Evolutionary conservation across 2,113 vertebrate species (phyloP).

Genomic region (Garra rufa): DNA sequence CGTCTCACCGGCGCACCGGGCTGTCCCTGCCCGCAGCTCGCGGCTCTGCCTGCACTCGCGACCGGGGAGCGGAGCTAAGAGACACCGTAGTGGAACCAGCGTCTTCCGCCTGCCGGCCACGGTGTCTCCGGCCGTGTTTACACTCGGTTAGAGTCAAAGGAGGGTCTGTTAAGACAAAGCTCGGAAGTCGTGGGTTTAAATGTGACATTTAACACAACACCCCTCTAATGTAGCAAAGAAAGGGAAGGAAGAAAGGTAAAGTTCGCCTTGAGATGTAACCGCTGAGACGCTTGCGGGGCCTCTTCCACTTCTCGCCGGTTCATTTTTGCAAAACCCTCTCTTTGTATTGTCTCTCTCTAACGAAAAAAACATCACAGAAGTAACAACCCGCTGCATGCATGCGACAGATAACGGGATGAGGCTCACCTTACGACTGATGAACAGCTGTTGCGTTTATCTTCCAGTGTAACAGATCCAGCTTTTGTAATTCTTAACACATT

Average conservation of each 20-base stretch:
- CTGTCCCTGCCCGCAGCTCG: conserved; percentile 67
- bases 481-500: conserved; percentile 51
- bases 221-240: conserved; percentile 3
- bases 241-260: conserved; percentile 23
- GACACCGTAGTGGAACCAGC: conserved; percentile 77
- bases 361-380: neutral
- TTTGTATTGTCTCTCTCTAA: conserved; percentile 69
- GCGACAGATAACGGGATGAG: neutral
- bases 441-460: conserved; percentile 4
- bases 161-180: neutral
- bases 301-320: conserved; percentile 73
- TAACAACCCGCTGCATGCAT: neutral
- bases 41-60: conserved; percentile 68
- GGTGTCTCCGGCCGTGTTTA: conserved; percentile 45
- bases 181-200: neutral
- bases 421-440: conserved; percentile 50
- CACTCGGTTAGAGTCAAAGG: neutral
- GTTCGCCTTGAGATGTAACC: conserved; percentile 21
- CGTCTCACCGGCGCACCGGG: conserved; percentile 58
- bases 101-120: conserved; percentile 71
- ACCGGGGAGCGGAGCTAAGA: conserved; percentile 74
- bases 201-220: neutral
- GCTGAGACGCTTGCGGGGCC: conserved; percentile 68
- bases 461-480: conserved; percentile 29
- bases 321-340: conserved; percentile 76